A percentile compares a stretch with the other conserved stretches of the same genome.
Conservation (phyloP, 2,113 vertebrate species). For the Burhinus oedicnemus region DNA sequence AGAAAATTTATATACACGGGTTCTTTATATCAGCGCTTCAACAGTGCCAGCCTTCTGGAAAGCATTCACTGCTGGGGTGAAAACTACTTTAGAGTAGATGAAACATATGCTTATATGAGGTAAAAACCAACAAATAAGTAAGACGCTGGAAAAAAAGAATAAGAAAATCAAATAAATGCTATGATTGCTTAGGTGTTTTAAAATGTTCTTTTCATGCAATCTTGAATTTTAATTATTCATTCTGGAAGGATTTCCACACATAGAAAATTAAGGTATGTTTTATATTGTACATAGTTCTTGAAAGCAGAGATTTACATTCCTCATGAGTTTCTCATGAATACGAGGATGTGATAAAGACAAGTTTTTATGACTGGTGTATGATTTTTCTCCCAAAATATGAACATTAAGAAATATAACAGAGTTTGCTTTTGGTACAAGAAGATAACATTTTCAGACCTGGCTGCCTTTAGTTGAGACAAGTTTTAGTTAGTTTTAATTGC, state of each 20-base stretch:
- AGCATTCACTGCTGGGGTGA: accelerated
- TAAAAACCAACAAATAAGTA: neutral
- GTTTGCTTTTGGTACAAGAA: neutral
- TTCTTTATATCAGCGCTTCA: neutral
- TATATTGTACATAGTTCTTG: neutral
- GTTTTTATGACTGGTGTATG: neutral
- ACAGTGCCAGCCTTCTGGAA: neutral
- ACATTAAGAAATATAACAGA: neutral
- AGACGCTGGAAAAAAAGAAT: neutral
- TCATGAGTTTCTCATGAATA: neutral
- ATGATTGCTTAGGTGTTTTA: neutral
- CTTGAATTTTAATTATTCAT: neutral
- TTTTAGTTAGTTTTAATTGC: too few relatives aligned
- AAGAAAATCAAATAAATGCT: neutral
- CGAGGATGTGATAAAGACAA: neutral
- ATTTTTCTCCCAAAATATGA: neutral
- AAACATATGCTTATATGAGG: neutral
- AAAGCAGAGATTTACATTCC: neutral
- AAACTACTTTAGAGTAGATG: neutral
- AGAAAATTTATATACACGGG: neutral
- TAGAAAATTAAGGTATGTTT: neutral
- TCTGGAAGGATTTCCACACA: neutral
- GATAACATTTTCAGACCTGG: neutral
- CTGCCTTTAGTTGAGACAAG: neutral
- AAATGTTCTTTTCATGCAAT: neutral